Conservation (phyloP, 1,140 invertebrate genomes). For the Calycopis cecrops region DNA sequence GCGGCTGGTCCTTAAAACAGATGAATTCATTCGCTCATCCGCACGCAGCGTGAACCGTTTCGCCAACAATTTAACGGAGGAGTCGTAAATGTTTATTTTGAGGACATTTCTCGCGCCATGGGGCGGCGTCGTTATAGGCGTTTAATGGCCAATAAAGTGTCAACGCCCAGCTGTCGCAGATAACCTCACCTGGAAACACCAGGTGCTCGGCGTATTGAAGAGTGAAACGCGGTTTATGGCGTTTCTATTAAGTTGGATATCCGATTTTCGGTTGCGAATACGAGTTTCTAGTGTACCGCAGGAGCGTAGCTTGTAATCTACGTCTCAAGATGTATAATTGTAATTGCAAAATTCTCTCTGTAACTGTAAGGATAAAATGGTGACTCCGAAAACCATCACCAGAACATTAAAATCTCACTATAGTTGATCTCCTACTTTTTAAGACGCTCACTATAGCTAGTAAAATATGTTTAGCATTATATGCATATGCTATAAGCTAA, state of each 20-base stretch:
- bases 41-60: constrained; percentile 53
- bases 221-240: neutral
- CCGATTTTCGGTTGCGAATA: neutral
- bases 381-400: no score
- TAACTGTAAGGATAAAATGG: no score
- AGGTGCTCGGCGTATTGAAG: constrained; percentile 20
- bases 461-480: no score
- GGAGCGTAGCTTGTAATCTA: no score
- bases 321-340: no score
- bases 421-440: no score
- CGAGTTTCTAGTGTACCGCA: no score
- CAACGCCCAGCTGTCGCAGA: constrained; percentile 47
- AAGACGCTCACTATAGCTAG: no score
- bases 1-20: neutral
- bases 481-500: no score
- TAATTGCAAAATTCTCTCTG: no score
- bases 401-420: no score
- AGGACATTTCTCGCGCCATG: constrained; percentile 42
- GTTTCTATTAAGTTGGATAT: neutral
- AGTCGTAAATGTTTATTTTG: constrained; percentile 69
- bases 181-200: constrained; percentile 51
- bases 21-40: constrained; percentile 5
- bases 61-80: constrained; percentile 64
- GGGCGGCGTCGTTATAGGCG: constrained; percentile 47
- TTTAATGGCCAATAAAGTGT: constrained; percentile 68